phyloP scores from a whole-genome alignment of 2,797 vertebrate genomes.

The Typhlichthys eigenmanni region DNA sequence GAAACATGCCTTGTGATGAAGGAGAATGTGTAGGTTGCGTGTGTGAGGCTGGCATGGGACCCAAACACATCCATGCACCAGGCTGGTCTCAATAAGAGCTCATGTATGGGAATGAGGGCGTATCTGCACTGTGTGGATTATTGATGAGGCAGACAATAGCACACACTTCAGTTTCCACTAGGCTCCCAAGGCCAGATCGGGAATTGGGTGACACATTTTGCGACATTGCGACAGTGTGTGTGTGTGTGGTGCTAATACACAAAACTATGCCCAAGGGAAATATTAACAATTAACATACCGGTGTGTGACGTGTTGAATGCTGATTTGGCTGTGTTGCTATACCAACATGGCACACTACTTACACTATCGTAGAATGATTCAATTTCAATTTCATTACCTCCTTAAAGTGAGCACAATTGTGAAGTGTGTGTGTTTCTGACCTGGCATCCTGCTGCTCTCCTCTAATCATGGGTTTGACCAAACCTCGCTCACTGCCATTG shows the following conservation, averaged over 20 bases:
- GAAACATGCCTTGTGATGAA: neutral
- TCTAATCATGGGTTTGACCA: constrained; percentile 91
- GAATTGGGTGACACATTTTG: neutral
- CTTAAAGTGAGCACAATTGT: no score
- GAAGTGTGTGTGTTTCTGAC: constrained; percentile 41
- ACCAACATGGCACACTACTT: no score
- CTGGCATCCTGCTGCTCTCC: constrained; percentile 88
- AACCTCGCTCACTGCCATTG: constrained; percentile 79
- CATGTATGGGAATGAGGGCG: constrained; percentile 8
- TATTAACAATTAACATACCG: no score
- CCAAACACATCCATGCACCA: constrained; percentile 6
- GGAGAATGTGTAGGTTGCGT: neutral
- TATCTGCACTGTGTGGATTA: constrained; percentile 17
- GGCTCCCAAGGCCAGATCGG: neutral
- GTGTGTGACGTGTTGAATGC: no score
- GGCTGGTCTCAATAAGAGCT: constrained; percentile 3
- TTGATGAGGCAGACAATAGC: constrained; percentile 2
- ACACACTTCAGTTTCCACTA: neutral
- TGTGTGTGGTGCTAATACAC: neutral
- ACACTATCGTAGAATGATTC: no score
- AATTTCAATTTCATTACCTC: no score
- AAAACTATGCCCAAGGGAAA: no score
- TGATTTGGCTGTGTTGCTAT: no score
- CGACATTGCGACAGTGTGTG: neutral
- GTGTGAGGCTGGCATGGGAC: constrained; percentile 7